Conservation (phyloP, 2,797 vertebrate genomes). For the Chelidonichthys spinosus region DNA sequence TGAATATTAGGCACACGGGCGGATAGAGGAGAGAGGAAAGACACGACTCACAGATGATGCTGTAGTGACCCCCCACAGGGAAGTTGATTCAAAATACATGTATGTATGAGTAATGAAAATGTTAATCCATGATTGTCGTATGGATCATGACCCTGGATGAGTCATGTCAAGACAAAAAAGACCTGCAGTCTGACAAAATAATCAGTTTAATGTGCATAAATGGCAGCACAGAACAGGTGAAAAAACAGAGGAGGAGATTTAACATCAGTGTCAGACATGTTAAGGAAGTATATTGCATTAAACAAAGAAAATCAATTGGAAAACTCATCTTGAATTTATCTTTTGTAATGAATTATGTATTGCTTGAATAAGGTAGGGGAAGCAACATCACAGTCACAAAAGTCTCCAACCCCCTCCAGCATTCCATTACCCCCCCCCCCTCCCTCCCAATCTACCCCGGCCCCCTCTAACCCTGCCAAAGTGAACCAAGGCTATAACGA, state of each 20-base stretch:
- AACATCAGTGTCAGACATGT: not conserved
- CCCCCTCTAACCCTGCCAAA: too few species aligned
- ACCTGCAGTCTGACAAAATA: not conserved
- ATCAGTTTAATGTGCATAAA: not conserved
- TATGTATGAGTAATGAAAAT: constrained; percentile 14
- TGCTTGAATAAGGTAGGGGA: too few species aligned
- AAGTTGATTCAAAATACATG: not conserved
- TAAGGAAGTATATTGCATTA: not conserved
- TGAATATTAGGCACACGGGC: constrained; percentile 2
- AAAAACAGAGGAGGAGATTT: not conserved
- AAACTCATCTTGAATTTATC: not conserved
- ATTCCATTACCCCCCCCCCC: too few species aligned
- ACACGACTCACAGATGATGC: constrained; percentile 4
- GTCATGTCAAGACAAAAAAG: not conserved
- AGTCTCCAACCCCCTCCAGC: too few species aligned
- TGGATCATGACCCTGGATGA: not conserved
- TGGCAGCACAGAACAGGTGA: not conserved
- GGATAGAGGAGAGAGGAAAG: constrained; percentile 21
- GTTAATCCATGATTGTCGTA: not conserved
- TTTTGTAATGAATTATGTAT: too few species aligned
- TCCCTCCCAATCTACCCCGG: too few species aligned
- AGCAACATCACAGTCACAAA: too few species aligned
- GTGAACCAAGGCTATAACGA: too few species aligned
- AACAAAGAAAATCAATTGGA: not conserved
- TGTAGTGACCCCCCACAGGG: not conserved